These are phyloP conservation scores for Rhynchonycteris naso DNA, from an alignment of 2,797 vertebrate genomes.

Conservation along the genomic window DNA sequence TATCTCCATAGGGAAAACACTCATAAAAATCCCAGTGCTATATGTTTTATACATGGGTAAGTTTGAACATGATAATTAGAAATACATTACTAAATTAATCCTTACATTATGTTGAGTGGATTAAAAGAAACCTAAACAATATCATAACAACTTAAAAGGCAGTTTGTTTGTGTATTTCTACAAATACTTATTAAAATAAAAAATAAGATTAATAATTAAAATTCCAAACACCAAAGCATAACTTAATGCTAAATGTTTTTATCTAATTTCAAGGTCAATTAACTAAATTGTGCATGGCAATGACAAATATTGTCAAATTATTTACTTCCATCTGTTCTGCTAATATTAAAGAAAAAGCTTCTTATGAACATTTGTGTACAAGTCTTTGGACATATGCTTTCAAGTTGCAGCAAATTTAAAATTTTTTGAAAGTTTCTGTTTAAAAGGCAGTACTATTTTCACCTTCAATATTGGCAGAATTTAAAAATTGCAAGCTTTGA, in stretches of 20 bases:
- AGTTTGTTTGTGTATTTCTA: not conserved
- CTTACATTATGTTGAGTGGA: not conserved
- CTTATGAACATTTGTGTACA: not conserved
- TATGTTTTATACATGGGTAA: not conserved
- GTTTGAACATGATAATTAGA: not conserved
- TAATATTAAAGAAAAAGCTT: not conserved
- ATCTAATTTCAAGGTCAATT: conserved; percentile 20
- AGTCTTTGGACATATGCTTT: not conserved
- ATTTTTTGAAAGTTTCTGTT: not conserved
- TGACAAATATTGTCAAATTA: not conserved
- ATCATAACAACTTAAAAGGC: not conserved
- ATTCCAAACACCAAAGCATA: not conserved
- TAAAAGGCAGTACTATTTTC: not conserved
- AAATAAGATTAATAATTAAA: conserved; percentile 27
- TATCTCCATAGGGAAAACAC: not conserved
- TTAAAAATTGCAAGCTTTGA: conserved; percentile 10
- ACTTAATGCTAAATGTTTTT: conserved; percentile 4
- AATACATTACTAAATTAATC: not conserved
- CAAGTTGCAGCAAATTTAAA: not conserved
- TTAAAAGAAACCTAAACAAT: not conserved
- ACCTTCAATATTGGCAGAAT: not conserved
- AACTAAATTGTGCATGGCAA: not conserved
- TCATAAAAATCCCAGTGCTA: not conserved
- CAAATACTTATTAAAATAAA: not conserved
- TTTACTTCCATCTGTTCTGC: not conserved